Conservation (phyloP, 1,140 invertebrate species). For the Drosophila sucinea region DNA sequence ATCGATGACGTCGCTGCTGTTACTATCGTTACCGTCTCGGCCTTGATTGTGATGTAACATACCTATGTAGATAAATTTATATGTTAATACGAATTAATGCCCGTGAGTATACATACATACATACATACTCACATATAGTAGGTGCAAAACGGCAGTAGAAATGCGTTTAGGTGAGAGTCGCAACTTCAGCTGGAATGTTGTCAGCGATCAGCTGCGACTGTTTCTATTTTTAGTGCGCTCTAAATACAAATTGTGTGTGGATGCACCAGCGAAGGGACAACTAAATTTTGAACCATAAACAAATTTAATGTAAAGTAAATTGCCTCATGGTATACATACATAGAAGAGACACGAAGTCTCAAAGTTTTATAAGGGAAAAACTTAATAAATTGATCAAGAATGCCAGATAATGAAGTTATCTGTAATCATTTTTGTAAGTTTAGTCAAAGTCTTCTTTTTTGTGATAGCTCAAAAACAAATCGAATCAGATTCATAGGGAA, state of each 20-base stretch:
- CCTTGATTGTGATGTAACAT: conserved; percentile 58
- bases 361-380: no score
- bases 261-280: background rate
- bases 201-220: conserved; percentile 44
- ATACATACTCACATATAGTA: background rate
- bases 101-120: background rate
- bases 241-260: conserved; percentile 17
- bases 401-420: no score
- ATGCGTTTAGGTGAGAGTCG: conserved; percentile 28
- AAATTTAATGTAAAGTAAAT: background rate
- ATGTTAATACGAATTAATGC: background rate
- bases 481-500: no score
- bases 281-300: background rate
- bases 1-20: conserved; percentile 51
- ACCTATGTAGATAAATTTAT: background rate
- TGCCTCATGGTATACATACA: background rate
- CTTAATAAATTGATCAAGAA: no score
- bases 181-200: conserved; percentile 53
- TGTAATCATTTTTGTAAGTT: no score
- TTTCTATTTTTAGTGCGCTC: conserved; percentile 61
- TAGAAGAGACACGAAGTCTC: background rate
- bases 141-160: conserved; percentile 1
- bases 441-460: no score
- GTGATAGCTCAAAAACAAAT: no score
- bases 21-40: conserved; percentile 18